These are phyloP conservation scores for Caenorhabditis panamensis DNA, from an alignment of 2,888 invertebrate species.

Conservation along the genomic window DNA sequence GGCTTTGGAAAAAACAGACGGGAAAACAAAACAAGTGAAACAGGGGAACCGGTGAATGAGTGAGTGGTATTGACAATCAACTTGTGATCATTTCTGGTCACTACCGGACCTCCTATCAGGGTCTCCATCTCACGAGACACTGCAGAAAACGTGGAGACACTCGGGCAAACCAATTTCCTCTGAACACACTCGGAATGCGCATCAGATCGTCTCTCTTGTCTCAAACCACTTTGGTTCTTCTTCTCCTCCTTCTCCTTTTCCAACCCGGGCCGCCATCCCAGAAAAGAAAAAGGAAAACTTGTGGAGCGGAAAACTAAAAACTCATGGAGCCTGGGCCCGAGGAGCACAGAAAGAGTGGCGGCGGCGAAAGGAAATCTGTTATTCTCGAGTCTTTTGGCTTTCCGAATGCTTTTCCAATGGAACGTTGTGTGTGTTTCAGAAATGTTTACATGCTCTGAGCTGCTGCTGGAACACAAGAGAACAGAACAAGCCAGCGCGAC, in stretches of 20 bases:
- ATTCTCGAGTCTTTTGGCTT: constrained; percentile 1
- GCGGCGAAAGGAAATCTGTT: constrained; percentile 3
- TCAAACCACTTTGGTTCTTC: constrained; percentile 11
- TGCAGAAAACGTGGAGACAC: constrained; percentile 14
- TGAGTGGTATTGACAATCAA: neutral
- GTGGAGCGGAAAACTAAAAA: neutral
- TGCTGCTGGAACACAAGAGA: neutral
- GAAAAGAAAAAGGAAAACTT: neutral
- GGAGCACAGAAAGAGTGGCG: too few species aligned
- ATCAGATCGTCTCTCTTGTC: constrained; percentile 12
- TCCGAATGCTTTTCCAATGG: neutral
- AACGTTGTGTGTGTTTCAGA: neutral
- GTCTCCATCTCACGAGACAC: constrained; percentile 13
- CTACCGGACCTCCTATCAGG: constrained; percentile 8
- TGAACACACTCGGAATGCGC: constrained; percentile 26
- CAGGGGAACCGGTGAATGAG: neutral
- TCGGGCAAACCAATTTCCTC: constrained; percentile 44
- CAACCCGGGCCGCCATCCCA: too few species aligned
- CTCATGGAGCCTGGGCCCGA: too few species aligned
- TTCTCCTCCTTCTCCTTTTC: too few species aligned
- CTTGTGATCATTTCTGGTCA: constrained; percentile 2
- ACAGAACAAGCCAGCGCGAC: neutral
- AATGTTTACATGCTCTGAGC: neutral
- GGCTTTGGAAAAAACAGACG: neutral
- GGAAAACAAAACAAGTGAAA: neutral